phyloP scores from a whole-genome alignment of 2,113 vertebrate species.

The Climacteris rufus region DNA sequence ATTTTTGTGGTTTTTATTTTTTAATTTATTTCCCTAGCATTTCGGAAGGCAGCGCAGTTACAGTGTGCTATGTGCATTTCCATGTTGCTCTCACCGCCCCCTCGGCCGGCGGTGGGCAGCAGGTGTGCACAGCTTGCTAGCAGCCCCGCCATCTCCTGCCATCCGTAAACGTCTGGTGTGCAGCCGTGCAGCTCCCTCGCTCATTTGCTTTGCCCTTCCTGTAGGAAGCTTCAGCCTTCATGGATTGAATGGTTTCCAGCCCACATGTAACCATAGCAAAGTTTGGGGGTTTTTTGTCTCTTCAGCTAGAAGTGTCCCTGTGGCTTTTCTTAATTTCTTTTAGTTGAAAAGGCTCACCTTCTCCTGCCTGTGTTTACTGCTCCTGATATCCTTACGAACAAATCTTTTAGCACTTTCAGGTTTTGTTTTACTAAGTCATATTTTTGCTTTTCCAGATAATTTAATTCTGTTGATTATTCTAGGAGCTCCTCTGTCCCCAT shows the following conservation, averaged over 20 bases:
- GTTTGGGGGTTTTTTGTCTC: no score
- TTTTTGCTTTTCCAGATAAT: background rate
- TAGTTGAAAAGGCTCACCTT: background rate
- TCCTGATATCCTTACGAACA: background rate
- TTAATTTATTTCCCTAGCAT: accelerated
- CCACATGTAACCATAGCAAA: background rate
- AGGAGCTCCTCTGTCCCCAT: background rate
- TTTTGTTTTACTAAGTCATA: background rate
- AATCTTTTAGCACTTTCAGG: background rate
- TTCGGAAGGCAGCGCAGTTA: background rate
- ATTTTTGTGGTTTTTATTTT: background rate
- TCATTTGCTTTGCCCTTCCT: background rate
- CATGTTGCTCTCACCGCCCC: accelerated
- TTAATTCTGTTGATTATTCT: background rate
- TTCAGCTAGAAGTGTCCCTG: background rate
- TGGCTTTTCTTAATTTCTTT: background rate
- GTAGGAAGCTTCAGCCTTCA: background rate
- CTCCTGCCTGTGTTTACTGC: accelerated
- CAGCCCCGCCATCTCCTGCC: background rate
- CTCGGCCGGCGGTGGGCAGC: background rate
- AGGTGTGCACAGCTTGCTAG: background rate
- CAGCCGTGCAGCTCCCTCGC: background rate
- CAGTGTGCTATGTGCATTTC: accelerated
- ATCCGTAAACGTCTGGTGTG: accelerated
- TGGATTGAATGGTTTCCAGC: background rate